Evolutionary conservation across 2,113 vertebrate genomes (phyloP), one percentile per base, ranked within the genome.

Genomic region (Chaetodon auriga): DNA sequence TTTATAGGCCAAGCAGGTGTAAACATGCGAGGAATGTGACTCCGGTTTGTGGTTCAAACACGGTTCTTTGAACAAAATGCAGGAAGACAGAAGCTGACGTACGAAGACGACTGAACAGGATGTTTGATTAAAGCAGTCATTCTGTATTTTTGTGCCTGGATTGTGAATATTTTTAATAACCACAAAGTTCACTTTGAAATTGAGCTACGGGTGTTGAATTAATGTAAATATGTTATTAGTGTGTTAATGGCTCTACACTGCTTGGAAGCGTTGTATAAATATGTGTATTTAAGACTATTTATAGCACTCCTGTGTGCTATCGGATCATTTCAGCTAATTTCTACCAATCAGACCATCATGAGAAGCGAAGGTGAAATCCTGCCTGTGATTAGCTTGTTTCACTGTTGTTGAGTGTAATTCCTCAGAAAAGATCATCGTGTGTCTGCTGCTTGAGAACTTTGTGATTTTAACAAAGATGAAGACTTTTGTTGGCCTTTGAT

Each of bases 281-380:
- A 5, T 80, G 25, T 2, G 8, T 83, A 80, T 90, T 75, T 72
- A 69, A 91, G 36, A 10, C n/a, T 87, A 49, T 84, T 83, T 82
- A 77, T 73, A 73, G 57, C 71, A 73, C 69, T 7, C 1, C 45
- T 25, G 23, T 48, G 53, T 86, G 78, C 60, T 71, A 48, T 85
- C 74, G 43, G 45, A 79, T 83, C 54, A 66, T 82, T 63, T 81
- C 13, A 69, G 58, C n/a, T 79, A 0, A 51, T 48, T 74, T 69
- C 30, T 49, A 54, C 14, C 15, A 65, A 81, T 80, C 57, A 46
- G 48, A 41, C n/a, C 49, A 36, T 51, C 2, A 18, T 36, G 4
- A 38, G 3, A 72, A 21, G 6, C 5, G 58, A 7, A 66, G 45
- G 57, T 30, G 23, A 23, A 63, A 10, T 62, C 51, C 13, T 19